Conservation (phyloP, 2,113 vertebrate genomes). For the Erythrolamprus reginae region DNA sequence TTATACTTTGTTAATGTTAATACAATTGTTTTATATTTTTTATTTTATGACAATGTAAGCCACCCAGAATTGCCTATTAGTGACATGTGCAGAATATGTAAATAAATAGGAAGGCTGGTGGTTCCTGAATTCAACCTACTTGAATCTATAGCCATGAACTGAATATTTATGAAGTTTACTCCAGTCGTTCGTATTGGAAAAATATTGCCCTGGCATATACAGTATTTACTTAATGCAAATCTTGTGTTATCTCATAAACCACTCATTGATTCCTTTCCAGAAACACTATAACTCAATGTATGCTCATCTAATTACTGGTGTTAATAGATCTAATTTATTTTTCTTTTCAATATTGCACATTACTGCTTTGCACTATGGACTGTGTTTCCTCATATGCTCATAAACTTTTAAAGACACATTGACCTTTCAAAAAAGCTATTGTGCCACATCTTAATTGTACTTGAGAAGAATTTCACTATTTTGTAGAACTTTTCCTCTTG, state of each 20-base stretch:
- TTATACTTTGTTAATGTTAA: too few relatives aligned
- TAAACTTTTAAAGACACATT: not conserved
- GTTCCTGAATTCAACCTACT: not conserved
- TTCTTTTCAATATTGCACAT: not conserved
- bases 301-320: conserved; percentile 35
- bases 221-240: accelerated
- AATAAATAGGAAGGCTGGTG: not conserved
- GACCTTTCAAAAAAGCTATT: not conserved
- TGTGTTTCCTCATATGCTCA: accelerated
- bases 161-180: accelerated
- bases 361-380: not conserved
- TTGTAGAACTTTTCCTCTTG: not conserved
- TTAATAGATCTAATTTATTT: conserved; percentile 42
- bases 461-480: not conserved
- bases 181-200: accelerated
- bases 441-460: not conserved
- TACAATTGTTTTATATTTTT: not conserved
- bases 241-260: accelerated
- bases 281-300: not conserved
- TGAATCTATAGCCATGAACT: not conserved
- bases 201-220: not conserved
- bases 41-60: not conserved
- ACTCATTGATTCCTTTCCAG: not conserved
- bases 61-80: not conserved
- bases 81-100: not conserved